These are phyloP conservation scores for Subacronicta megacephala DNA, from an alignment of 2,888 invertebrate genomes.

Conservation along the genomic window DNA sequence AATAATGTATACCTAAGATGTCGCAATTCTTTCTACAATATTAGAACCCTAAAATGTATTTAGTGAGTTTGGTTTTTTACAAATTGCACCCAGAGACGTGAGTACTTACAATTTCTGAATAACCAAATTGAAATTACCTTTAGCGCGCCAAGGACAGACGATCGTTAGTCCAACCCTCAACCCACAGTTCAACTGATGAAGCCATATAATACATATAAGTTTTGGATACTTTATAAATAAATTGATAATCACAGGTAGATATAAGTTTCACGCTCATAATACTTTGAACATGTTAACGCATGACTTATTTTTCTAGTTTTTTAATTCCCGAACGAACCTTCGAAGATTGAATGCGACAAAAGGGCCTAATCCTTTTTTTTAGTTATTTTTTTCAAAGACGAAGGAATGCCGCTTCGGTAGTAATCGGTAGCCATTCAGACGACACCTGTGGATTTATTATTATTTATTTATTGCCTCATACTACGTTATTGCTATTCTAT, in stretches of 20 bases:
- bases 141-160: too few species aligned
- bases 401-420: constrained; percentile 64
- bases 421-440: constrained; percentile 68
- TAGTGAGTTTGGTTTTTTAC: too few species aligned
- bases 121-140: too few species aligned
- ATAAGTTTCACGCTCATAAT: constrained; percentile 45
- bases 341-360: constrained; percentile 62
- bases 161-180: too few species aligned
- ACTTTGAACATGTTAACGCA: constrained; percentile 50
- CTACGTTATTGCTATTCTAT: too few species aligned
- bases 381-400: constrained; percentile 36
- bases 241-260: too few species aligned
- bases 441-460: constrained; percentile 68
- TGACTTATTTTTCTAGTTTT: constrained; percentile 59
- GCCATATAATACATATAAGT: constrained; percentile 49
- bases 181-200: too few species aligned
- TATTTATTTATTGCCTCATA: constrained; percentile 34
- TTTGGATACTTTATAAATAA: constrained; percentile 20
- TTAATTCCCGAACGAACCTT: constrained; percentile 46
- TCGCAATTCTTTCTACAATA: too few species aligned
- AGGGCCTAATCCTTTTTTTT: constrained; percentile 55
- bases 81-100: too few species aligned
- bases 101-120: too few species aligned
- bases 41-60: too few species aligned
- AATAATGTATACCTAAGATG: too few species aligned